phyloP scores from a whole-genome alignment of 2,797 vertebrate genomes.

The Borostomias antarcticus region DNA sequence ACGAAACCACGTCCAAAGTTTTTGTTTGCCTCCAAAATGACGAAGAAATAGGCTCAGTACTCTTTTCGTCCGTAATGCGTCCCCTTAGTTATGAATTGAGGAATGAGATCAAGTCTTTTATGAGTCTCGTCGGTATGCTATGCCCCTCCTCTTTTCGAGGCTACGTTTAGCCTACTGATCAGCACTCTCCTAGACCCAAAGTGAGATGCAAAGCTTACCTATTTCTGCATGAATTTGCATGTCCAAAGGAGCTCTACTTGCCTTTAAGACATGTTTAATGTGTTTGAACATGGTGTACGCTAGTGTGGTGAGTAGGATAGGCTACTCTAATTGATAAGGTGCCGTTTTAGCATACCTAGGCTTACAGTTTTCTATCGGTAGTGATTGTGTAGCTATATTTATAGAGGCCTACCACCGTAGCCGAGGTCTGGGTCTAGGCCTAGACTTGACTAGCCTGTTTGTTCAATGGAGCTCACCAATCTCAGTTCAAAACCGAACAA shows the following conservation, averaged over 20 bases:
- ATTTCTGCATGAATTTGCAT: constrained; percentile 36
- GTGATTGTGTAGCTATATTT: too few species aligned
- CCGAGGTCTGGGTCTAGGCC: too few species aligned
- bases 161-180: constrained; percentile 16
- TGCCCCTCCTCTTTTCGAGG: constrained; percentile 65
- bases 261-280: neutral
- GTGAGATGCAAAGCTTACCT: constrained; percentile 43
- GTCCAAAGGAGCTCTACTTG: constrained; percentile 27
- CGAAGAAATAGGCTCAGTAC: constrained; percentile 4
- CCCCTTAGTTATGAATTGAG: constrained; percentile 57
- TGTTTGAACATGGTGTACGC: too few species aligned
- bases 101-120: constrained; percentile 60
- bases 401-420: too few species aligned
- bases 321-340: too few species aligned
- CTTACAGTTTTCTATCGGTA: too few species aligned
- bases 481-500: too few species aligned
- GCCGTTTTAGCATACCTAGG: too few species aligned
- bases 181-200: constrained; percentile 28
- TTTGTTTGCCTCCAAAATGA: neutral
- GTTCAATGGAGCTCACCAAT: too few species aligned
- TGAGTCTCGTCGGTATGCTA: constrained; percentile 53
- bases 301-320: too few species aligned
- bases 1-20: neutral
- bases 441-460: too few species aligned
- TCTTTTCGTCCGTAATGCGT: constrained; percentile 35